Conservation (phyloP, 2,888 invertebrate genomes). For the Mesorhabditis spiculigera region DNA sequence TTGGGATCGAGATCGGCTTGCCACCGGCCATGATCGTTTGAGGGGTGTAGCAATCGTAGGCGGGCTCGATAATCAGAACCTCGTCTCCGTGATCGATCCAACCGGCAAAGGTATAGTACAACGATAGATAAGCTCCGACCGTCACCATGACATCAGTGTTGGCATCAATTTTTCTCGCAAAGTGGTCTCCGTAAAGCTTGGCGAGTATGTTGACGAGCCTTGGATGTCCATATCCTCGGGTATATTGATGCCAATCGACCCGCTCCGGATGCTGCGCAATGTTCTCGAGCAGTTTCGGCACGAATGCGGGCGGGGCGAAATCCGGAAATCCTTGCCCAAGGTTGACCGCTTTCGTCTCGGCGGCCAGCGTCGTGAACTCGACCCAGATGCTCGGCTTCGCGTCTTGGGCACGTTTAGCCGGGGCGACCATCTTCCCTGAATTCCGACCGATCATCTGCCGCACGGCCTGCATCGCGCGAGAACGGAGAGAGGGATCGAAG, state of each 20-base stretch:
- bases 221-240: slow-evolving; percentile 51
- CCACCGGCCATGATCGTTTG: slow-evolving; percentile 88
- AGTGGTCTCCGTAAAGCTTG: slow-evolving; percentile 78
- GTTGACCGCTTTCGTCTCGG: slow-evolving; percentile 55
- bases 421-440: neutral
- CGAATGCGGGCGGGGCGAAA: slow-evolving; percentile 49
- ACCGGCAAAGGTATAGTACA: slow-evolving; percentile 81
- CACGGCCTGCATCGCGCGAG: too few relatives aligned
- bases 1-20: slow-evolving; percentile 78
- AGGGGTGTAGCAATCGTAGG: slow-evolving; percentile 94
- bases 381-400: slow-evolving; percentile 41
- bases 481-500: too few relatives aligned
- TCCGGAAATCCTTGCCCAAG: slow-evolving; percentile 59
- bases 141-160: slow-evolving; percentile 82
- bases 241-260: slow-evolving; percentile 54
- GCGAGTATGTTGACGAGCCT: slow-evolving; percentile 79
- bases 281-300: slow-evolving; percentile 46
- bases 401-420: slow-evolving; percentile 24
- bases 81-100: slow-evolving; percentile 76
- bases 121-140: slow-evolving; percentile 87
- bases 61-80: slow-evolving; percentile 81
- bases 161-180: slow-evolving; percentile 76
- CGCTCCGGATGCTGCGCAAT: slow-evolving; percentile 42
- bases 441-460: too few relatives aligned
- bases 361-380: slow-evolving; percentile 55